Conservation (phyloP, 2,797 vertebrate genomes). For the Acestrorhynchus altus region DNA sequence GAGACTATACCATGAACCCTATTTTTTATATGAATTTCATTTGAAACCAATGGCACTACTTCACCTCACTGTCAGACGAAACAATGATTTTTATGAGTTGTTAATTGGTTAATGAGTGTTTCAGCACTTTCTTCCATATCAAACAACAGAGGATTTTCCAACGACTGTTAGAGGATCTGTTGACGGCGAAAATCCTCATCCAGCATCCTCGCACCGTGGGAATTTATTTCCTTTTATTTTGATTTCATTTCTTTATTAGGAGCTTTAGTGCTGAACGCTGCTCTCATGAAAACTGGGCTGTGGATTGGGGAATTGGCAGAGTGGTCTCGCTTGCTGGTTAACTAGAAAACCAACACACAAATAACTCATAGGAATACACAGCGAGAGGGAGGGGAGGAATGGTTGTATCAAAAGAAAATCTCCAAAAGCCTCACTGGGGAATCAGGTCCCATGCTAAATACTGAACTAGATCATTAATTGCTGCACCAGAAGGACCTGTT, state of each 20-base stretch:
- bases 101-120: background rate
- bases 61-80: background rate
- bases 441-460: constrained; percentile 77
- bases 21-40: too few species aligned
- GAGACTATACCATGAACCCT: too few species aligned
- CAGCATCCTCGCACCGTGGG: constrained; percentile 33
- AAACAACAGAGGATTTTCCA: constrained; percentile 18
- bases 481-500: constrained; percentile 79
- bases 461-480: constrained; percentile 81
- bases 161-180: constrained; percentile 5
- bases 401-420: constrained; percentile 76
- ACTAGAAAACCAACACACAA: constrained; percentile 77
- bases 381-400: constrained; percentile 43
- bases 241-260: constrained; percentile 51
- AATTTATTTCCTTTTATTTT: constrained; percentile 46
- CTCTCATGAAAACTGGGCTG: constrained; percentile 73
- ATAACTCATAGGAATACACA: constrained; percentile 78
- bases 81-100: background rate
- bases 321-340: constrained; percentile 74
- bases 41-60: background rate
- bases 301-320: constrained; percentile 76
- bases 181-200: constrained; percentile 36
- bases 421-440: constrained; percentile 75
- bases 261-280: constrained; percentile 26
- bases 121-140: background rate